Evolutionary conservation across 23 tunicate genomes (phyloP).

Genomic region (Phallusia fumigata): DNA sequence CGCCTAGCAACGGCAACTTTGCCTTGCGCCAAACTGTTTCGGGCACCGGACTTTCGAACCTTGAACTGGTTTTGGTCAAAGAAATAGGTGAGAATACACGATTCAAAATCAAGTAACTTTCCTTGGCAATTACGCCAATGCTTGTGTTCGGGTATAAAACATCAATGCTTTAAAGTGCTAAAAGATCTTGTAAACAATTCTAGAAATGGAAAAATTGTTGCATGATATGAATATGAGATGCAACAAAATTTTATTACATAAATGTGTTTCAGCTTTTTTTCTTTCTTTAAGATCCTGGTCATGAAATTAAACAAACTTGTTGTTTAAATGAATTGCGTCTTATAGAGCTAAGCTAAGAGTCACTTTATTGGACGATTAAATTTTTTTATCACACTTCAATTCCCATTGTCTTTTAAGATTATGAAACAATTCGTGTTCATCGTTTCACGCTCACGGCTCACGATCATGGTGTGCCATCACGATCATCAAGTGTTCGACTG

Average conservation of each 20-base stretch:
- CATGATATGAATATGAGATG: too few species aligned
- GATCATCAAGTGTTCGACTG: slow-evolving; percentile 25
- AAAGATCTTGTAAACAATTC: background rate
- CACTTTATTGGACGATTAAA: too few species aligned
- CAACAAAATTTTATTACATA: background rate
- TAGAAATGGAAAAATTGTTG: background rate
- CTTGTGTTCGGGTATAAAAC: too few species aligned
- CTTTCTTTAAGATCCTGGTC: background rate
- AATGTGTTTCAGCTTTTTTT: background rate
- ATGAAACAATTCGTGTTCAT: slow-evolving; percentile 34
- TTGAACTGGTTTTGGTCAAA: slow-evolving; percentile 33
- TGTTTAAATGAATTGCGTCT: too few species aligned
- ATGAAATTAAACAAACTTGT: background rate
- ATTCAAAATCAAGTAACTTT: too few species aligned
- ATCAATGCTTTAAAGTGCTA: background rate
- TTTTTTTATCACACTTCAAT: too few species aligned
- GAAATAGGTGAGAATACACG: slow-evolving; percentile 47
- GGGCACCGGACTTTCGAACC: slow-evolving; percentile 36
- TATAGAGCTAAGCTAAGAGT: background rate
- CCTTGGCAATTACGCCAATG: too few species aligned
- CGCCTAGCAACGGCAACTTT: slow-evolving; percentile 36
- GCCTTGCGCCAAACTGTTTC: slow-evolving; percentile 20
- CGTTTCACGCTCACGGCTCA: slow-evolving; percentile 34
- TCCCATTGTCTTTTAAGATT: slow-evolving; percentile 66
- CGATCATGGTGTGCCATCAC: slow-evolving; percentile 44